Evolutionary conservation across 2,888 invertebrate genomes (phyloP).

Genomic region (Seira sanloemensis): DNA sequence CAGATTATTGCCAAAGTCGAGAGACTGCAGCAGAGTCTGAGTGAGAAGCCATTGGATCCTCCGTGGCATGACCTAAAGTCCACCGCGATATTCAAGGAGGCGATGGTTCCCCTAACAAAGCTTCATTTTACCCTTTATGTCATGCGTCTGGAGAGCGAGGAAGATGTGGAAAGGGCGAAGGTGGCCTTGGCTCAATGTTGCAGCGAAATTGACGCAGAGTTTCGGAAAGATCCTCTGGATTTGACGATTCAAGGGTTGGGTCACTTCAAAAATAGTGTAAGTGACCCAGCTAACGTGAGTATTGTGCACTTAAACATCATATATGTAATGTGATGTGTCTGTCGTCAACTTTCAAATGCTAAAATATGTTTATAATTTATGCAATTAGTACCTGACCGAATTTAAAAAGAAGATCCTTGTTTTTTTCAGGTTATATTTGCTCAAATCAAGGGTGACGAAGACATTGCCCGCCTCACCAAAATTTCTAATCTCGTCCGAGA

Average conservation of each 20-base stretch:
- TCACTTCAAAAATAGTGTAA: slow-evolving; percentile 65
- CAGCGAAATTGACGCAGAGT: slow-evolving; percentile 39
- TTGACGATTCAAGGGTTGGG: slow-evolving; percentile 62
- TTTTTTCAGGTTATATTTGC: slow-evolving; percentile 69
- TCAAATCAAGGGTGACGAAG: slow-evolving; percentile 52
- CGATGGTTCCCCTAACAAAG: slow-evolving; percentile 59
- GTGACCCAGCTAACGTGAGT: too few relatives aligned
- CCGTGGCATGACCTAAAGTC: slow-evolving; percentile 35
- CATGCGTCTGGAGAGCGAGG: slow-evolving; percentile 48
- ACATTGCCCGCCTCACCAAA: slow-evolving; percentile 38
- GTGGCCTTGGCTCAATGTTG: slow-evolving; percentile 46
- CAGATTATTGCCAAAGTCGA: slow-evolving; percentile 42
- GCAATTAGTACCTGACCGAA: too few relatives aligned
- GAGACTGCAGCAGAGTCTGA: slow-evolving; percentile 14
- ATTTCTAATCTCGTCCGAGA: slow-evolving; percentile 46
- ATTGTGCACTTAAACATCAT: too few relatives aligned
- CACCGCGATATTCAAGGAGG: slow-evolving; percentile 60
- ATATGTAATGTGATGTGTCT: background rate
- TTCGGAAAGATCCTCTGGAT: slow-evolving; percentile 53
- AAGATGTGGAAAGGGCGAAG: slow-evolving; percentile 55
- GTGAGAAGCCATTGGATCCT: slow-evolving; percentile 23
- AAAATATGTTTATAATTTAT: too few relatives aligned
- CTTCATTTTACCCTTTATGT: slow-evolving; percentile 68
- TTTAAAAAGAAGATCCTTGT: too few relatives aligned
- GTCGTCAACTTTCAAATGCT: too few relatives aligned